Evolutionary conservation across 2,888 invertebrate species (phyloP).

Genomic region (Diogma glabrata): DNA sequence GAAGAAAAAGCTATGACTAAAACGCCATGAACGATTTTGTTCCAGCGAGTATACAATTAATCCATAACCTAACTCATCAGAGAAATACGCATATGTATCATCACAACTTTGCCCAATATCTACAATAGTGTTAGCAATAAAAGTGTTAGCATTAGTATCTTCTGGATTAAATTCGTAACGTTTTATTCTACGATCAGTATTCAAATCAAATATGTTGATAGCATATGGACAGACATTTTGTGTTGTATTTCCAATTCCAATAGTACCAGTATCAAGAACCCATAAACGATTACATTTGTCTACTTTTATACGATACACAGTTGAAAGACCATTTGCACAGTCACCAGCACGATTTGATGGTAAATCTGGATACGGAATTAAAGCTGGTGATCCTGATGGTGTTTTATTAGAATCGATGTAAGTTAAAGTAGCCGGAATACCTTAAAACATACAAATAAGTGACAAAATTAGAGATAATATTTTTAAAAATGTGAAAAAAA

Average conservation of each 20-base stretch:
- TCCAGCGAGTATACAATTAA: constrained; percentile 68
- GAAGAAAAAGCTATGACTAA: constrained; percentile 66
- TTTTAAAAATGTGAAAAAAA: too few relatives aligned
- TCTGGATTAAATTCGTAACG: constrained; percentile 56
- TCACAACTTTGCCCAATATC: constrained; percentile 64
- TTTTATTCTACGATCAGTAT: constrained; percentile 57
- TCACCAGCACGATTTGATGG: constrained; percentile 62
- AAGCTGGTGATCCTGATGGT: constrained; percentile 55
- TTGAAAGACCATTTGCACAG: constrained; percentile 61
- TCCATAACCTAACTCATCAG: constrained; percentile 73
- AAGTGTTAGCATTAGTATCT: constrained; percentile 64
- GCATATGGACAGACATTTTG: constrained; percentile 71
- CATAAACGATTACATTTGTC: constrained; percentile 70
- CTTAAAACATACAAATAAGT: constrained; percentile 40
- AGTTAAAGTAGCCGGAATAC: constrained; percentile 70
- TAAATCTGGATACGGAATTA: constrained; percentile 70
- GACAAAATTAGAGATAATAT: too few relatives aligned
- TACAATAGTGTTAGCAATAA: constrained; percentile 77
- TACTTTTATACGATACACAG: constrained; percentile 67
- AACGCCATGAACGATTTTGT: constrained; percentile 66
- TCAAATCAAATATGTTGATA: constrained; percentile 63
- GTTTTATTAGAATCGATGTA: constrained; percentile 59
- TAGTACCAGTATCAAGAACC: constrained; percentile 74
- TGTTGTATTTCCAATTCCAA: constrained; percentile 65
- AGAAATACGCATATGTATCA: constrained; percentile 67